These are phyloP conservation scores for Epizoanthus scotinus DNA, from an alignment of 92 coral and sea anemone species.

Conservation along the genomic window DNA sequence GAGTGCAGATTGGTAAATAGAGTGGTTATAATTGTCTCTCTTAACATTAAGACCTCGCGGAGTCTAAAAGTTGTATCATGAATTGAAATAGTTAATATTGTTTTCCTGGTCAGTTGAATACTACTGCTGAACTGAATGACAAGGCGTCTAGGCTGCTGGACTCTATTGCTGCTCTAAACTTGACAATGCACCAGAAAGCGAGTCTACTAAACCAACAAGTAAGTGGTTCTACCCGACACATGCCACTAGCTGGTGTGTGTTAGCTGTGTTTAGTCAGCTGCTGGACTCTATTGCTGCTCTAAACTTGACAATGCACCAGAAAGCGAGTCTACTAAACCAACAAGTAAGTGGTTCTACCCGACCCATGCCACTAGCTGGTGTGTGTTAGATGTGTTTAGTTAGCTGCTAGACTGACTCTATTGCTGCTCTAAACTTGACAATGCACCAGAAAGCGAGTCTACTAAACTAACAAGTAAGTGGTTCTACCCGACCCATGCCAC, in stretches of 20 bases:
- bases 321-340: not conserved
- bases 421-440: too few species aligned
- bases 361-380: not conserved
- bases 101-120: not conserved
- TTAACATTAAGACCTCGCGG: not conserved
- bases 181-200: constrained; percentile 8
- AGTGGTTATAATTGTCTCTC: too few species aligned
- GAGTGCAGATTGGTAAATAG: too few species aligned
- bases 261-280: not conserved
- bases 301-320: not conserved
- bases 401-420: not conserved
- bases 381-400: not conserved
- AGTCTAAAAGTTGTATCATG: not conserved
- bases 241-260: not conserved
- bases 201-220: not conserved
- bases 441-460: not conserved
- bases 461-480: not conserved
- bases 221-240: not conserved
- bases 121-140: not conserved
- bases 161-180: not conserved
- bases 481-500: too few species aligned
- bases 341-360: not conserved
- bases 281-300: not conserved
- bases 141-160: not conserved
- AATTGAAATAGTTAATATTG: not conserved